phyloP scores from a whole-genome alignment of 2,113 vertebrate genomes.

The Steatornis caripensis region DNA sequence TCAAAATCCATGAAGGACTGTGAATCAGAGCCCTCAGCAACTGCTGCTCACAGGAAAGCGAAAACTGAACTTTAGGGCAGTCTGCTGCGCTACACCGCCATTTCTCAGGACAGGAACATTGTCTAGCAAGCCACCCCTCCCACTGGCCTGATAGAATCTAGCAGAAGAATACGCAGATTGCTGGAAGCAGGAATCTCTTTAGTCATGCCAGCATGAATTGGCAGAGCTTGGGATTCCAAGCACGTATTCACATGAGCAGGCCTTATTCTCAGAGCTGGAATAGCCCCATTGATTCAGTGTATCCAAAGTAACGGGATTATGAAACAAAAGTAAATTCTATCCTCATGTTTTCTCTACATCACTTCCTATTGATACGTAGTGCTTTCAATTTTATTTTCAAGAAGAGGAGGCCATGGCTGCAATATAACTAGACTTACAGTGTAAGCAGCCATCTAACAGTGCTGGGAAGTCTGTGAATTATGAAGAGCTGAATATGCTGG shows the following conservation, averaged over 20 bases:
- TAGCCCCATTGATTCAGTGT: slow-evolving; percentile 14
- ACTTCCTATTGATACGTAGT: background rate
- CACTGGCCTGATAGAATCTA: background rate
- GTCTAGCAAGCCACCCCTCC: background rate
- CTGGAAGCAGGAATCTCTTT: background rate
- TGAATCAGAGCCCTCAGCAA: background rate
- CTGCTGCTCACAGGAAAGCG: background rate
- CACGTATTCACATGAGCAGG: slow-evolving; percentile 12
- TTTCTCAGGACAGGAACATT: background rate
- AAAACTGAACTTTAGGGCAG: background rate
- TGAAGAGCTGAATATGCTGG: background rate
- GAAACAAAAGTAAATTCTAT: slow-evolving; percentile 23
- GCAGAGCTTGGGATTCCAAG: slow-evolving; percentile 37
- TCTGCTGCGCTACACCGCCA: background rate
- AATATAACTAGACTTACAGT: background rate
- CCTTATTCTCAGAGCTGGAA: slow-evolving; percentile 21
- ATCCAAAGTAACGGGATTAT: slow-evolving; percentile 19
- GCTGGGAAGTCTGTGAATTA: background rate
- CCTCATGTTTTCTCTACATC: background rate
- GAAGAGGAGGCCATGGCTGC: background rate
- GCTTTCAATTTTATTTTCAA: background rate
- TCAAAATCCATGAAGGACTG: background rate
- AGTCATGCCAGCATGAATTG: background rate
- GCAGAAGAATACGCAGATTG: background rate
- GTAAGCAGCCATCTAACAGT: background rate